Evolutionary conservation across 2,888 invertebrate genomes (phyloP).

Genomic region (Daptonema setosum): DNA sequence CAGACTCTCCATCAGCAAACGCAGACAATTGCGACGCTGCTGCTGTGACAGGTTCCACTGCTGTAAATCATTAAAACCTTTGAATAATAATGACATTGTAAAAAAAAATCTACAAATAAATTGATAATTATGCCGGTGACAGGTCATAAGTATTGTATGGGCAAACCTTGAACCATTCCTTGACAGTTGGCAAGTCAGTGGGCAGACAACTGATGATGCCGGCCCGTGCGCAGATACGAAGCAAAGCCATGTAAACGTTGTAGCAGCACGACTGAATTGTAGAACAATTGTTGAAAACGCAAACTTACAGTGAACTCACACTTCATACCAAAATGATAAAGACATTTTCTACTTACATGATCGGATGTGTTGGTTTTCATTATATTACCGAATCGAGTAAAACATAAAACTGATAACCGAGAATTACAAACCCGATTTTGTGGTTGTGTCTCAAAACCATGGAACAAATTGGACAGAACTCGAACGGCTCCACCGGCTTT

Average conservation of each 20-base stretch:
- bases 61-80: too few relatives aligned
- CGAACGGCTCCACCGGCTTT: constrained; percentile 24
- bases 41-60: constrained; percentile 27
- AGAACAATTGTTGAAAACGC: too few relatives aligned
- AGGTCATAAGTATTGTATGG: too few relatives aligned
- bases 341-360: too few relatives aligned
- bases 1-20: constrained; percentile 66
- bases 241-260: constrained; percentile 2
- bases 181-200: constrained; percentile 17
- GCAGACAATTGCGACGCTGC: constrained; percentile 57
- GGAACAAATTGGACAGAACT: constrained; percentile 71
- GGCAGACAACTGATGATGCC: neutral
- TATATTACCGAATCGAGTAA: too few relatives aligned
- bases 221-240: constrained; percentile 1
- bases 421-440: constrained; percentile 16
- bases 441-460: constrained; percentile 61
- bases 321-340: too few relatives aligned
- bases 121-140: too few relatives aligned
- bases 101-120: too few relatives aligned
- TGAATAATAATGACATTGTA: too few relatives aligned
- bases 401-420: too few relatives aligned
- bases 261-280: neutral
- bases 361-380: neutral
- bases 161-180: constrained; percentile 27
- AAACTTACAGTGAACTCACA: too few relatives aligned